Evolutionary conservation across 2,888 invertebrate genomes (phyloP).

Genomic region (Drosophila rubida): DNA sequence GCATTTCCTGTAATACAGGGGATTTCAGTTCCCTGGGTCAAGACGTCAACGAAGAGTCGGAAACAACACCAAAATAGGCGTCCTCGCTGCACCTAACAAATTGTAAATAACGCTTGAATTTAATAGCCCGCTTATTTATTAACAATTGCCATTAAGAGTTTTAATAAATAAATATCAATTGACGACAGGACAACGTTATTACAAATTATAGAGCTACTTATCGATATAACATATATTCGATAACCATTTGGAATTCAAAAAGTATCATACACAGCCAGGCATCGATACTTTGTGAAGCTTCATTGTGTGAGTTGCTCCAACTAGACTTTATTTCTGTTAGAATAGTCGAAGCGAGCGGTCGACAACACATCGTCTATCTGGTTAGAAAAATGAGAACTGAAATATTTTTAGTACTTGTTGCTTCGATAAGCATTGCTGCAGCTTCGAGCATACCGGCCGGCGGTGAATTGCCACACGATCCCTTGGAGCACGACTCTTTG

Average conservation of each 20-base stretch:
- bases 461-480: constrained; percentile 87
- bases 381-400: constrained; percentile 24
- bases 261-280: constrained; percentile 15
- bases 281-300: constrained; percentile 30
- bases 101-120: constrained; percentile 52
- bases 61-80: constrained; percentile 18
- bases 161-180: constrained; percentile 33
- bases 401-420: constrained; percentile 50
- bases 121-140: constrained; percentile 56
- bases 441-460: constrained; percentile 84
- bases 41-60: constrained; percentile 43
- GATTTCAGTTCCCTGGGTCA: constrained; percentile 85
- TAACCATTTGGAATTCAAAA: constrained; percentile 1
- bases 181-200: background rate
- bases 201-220: background rate
- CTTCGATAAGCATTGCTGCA: constrained; percentile 45
- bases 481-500: constrained; percentile 90
- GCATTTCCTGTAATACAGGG: constrained; percentile 88
- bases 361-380: background rate
- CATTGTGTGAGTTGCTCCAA: constrained; percentile 9
- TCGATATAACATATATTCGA: constrained; percentile 1
- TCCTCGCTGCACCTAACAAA: constrained; percentile 7
- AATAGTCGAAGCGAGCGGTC: constrained; percentile 36
- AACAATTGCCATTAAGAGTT: constrained; percentile 30
- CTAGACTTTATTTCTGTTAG: constrained; percentile 41